Base-by-base conservation (phyloP, 2,113 vertebrate species). In the Anas platyrhynchos region DNA sequence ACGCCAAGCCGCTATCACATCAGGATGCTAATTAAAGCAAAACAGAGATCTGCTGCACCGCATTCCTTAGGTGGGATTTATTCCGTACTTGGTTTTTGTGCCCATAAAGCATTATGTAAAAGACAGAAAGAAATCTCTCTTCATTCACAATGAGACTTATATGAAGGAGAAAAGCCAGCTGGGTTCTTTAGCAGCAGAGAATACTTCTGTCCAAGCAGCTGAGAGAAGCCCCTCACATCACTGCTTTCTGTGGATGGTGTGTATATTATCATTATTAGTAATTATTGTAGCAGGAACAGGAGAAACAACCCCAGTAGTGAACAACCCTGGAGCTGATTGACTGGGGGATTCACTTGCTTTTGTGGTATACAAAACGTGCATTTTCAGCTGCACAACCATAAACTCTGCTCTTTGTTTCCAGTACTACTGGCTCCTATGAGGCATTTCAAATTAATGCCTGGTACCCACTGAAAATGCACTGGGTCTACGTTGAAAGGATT, bases 11-110 rank as follows among this genome's bases (percentile, higher is more conserved):
- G 0, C 54, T 79, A 48, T 82, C 90, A 2, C 83, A 78, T 94
- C 86, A 83, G 96, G 88, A 76, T 94, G 93, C 83, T 96, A 95
- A 96, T 97, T 92, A 85, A 93, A 93, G 41, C 86, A 93, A 96
- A 95, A 77, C 83, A 93, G 18, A 59, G 88, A 56, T 76, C 84
- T 95, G 71, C 86, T 2, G 2, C 16, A 25, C 59, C 2, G 3
- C 73, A 46, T 93, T 88, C 71, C 67, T 92, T 74, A n/a, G 1
- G 25, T 43, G 74, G 68, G 61, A 62, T 61, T 93, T 84, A 15
- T 89, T 91, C 67, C 32, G 4, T 74, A 1, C 31, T 69, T 34
- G 13, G 7, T 9, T 5, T 55, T 76, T 54, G 14, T 75, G 73
- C 54, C n/a, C 44, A 18, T 74, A n/a, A 66, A 73, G 16, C 27